These are phyloP conservation scores for Albula goreensis DNA, from an alignment of 2,113 vertebrate genomes.

Conservation along the genomic window DNA sequence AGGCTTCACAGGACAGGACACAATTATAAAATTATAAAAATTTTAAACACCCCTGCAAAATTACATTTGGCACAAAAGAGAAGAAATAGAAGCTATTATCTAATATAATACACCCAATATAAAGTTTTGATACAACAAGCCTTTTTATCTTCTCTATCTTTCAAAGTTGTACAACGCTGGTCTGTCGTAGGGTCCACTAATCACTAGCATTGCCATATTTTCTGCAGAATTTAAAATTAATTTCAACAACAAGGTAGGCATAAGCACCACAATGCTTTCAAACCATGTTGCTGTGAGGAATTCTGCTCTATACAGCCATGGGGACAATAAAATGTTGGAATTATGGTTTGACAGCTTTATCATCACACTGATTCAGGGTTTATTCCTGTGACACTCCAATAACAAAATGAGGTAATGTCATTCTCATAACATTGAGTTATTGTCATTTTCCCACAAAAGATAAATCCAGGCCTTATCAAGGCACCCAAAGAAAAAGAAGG, in stretches of 20 bases:
- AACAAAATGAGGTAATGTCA: not conserved
- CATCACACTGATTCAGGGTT: not conserved
- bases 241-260: not conserved
- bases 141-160: no score
- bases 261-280: no score
- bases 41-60: no score
- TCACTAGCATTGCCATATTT: not conserved
- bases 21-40: no score
- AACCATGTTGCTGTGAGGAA: no score
- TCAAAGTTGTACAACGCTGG: not conserved
- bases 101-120: no score
- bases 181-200: not conserved
- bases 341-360: not conserved
- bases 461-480: not conserved
- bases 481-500: not conserved
- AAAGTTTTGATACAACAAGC: no score
- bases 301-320: not conserved
- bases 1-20: not conserved
- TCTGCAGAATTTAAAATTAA: not conserved
- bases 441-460: not conserved
- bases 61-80: no score
- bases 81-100: no score
- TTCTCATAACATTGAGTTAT: not conserved
- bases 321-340: not conserved
- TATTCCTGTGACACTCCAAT: not conserved